Evolutionary conservation across 2,797 vertebrate genomes (phyloP).

Genomic region (Gobio occitaniae): DNA sequence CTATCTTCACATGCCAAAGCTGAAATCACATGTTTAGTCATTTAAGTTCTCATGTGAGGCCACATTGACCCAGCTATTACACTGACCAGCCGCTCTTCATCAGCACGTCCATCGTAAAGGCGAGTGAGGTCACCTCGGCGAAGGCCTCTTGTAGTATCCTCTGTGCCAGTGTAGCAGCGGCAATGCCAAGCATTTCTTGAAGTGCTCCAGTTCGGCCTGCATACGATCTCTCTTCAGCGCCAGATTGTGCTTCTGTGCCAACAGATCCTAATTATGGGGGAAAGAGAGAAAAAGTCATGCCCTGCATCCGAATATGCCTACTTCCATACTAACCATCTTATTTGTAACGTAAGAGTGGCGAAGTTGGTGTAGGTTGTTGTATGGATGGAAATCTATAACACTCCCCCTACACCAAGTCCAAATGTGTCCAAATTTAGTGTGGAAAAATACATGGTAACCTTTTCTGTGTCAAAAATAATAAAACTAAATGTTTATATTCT

Average conservation of each 20-base stretch:
- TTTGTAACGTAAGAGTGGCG: background rate
- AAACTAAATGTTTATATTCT: background rate
- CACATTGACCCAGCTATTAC: slow-evolving; percentile 6
- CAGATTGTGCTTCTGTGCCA: slow-evolving; percentile 95
- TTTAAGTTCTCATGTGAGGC: slow-evolving; percentile 1
- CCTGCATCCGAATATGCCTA: background rate
- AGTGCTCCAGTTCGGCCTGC: slow-evolving; percentile 97
- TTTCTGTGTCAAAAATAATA: background rate
- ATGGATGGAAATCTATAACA: too few species aligned
- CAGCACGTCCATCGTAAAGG: slow-evolving; percentile 7
- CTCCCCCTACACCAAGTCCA: too few species aligned
- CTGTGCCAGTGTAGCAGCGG: slow-evolving; percentile 92
- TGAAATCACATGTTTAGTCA: background rate
- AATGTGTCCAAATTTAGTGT: background rate
- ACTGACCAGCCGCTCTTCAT: background rate
- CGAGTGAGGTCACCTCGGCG: slow-evolving; percentile 90
- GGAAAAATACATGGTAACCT: background rate
- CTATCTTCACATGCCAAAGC: background rate
- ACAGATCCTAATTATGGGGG: slow-evolving; percentile 83
- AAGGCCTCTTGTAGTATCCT: slow-evolving; percentile 94
- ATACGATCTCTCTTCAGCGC: slow-evolving; percentile 92
- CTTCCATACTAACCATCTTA: background rate
- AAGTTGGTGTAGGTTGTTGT: background rate
- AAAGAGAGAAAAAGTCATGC: background rate
- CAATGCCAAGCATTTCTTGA: slow-evolving; percentile 97